Evolutionary conservation across 2,797 vertebrate genomes (phyloP), one percentile per base, ranked within the genome.

Genomic region (Phoebastria nigripes): DNA sequence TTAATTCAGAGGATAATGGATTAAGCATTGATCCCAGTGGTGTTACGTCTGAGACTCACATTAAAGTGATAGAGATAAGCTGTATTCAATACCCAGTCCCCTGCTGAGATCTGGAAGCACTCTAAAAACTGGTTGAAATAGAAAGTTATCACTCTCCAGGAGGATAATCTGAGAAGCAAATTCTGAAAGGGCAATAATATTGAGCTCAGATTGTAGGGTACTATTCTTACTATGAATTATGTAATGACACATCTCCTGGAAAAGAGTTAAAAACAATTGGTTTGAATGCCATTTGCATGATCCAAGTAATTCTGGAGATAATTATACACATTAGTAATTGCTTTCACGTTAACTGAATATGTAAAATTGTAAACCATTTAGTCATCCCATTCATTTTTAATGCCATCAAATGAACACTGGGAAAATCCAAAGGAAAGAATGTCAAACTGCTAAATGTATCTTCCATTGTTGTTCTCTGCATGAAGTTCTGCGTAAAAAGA

Each of bases 351-450:
- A 89, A 84, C 82, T 55, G 54, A 82, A 78, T 77, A 52, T 51
- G 46, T 67, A 56, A 88, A 93, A 88, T 56, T 82, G 63, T 65
- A 93, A 91, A 31, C 51, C 35, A 66, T 87, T 96, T 90, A 82
- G 61, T 79, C 58, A 93, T 33, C 24, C 58, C 73, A 82, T 93
- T 96, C 17, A 95, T 93, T 95, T 95, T 93, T 90, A 95, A 93
- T 90, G 61, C 42, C 66, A 51, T 65, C 54, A 39, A 62, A 62
- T 0, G 5, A 94, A 95, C 39, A 54, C 46, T 62, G 21, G 49
- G 58, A 90, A 93, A 90, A 69, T 62, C 58, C 79, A 58, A 35
- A 74, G 58, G 54, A 58, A 65, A 88, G 26, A 88, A 51, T 39
- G 69, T 42, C 54, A 88, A 72, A 46, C 49, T 54, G 21, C 12